phyloP scores from a whole-genome alignment of 2,888 invertebrate genomes.

The Cataglyphis altisquamis region DNA sequence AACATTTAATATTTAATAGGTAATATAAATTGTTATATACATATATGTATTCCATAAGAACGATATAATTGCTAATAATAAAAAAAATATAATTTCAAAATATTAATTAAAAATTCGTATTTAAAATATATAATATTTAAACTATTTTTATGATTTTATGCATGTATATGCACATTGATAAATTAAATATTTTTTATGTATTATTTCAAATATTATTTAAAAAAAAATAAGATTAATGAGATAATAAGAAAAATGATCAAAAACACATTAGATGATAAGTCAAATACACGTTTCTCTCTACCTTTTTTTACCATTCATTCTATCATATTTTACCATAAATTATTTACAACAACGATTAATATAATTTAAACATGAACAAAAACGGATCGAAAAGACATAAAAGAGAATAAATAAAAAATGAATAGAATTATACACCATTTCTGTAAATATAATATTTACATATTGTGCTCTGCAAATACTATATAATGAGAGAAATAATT shows the following conservation, averaged over 20 bases:
- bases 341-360: not conserved
- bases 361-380: not conserved
- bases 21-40: too few relatives aligned
- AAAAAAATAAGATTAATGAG: too few relatives aligned
- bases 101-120: too few relatives aligned
- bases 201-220: not conserved
- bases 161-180: not conserved
- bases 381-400: not conserved
- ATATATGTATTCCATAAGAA: too few relatives aligned
- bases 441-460: not conserved
- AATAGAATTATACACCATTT: not conserved
- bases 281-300: not conserved
- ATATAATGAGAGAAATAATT: not conserved
- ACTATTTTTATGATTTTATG: not conserved
- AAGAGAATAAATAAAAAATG: not conserved
- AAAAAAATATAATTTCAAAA: too few relatives aligned
- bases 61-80: too few relatives aligned
- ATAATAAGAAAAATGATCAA: not conserved
- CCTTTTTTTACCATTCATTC: not conserved
- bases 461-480: not conserved
- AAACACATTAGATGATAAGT: not conserved
- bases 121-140: not conserved
- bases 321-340: not conserved
- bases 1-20: too few relatives aligned
- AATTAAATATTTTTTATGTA: not conserved